Evolutionary conservation across 2,888 invertebrate species (phyloP), one percentile per base, ranked within the genome.

Genomic region (Pocota personata): DNA sequence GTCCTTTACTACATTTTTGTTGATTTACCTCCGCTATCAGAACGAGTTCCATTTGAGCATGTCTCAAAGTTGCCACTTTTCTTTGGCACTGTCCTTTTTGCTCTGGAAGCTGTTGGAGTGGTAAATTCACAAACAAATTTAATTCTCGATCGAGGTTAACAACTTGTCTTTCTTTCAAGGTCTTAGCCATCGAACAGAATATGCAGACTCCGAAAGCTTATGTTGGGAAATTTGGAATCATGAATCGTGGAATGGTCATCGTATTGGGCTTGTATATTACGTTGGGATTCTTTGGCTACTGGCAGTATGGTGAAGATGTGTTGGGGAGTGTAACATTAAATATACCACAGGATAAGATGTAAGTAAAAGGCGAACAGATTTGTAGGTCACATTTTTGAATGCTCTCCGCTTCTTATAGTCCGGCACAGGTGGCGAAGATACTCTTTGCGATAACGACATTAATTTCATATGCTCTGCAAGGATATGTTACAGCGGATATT

Each of bases 401-500:
- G n/a, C 0, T 6, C 55, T 62, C 4, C 1, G 46, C 32, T 66
- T 7, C 3, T 43, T 82, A 0, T 67, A 91, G 96, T 16, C 93
- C 96, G 89, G 96, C 96, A 0, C 96, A 97, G 90, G 94, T 95
- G n/a, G 96, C 96, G 0, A 97, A 97, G 90, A 89, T 97, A 32
- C 96, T 97, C 95, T 97, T 97, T 77, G 97, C 97, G 0, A 92
- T 96, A 0, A 97, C 97, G 16, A 97, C 99, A 58, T 98, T 98
- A 94, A 95, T 99, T 89, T 97, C 98, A 0, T 99, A 99, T 93
- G 96, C 97, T 37, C 94, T 99, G n/a, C 99, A 99, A 92, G 98
- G 99, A 92, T 99, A 99, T 93, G 99, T 99, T 3, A 98, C 99
- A 0, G 96, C 98, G 94, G 97, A 97, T 89, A 98, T 99, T 80